A percentile compares a stretch with the other conserved stretches of the same genome.
These are phyloP conservation scores for Lasioglossum marginatum DNA, from an alignment of 2,888 invertebrate genomes.

Conservation along the genomic window DNA sequence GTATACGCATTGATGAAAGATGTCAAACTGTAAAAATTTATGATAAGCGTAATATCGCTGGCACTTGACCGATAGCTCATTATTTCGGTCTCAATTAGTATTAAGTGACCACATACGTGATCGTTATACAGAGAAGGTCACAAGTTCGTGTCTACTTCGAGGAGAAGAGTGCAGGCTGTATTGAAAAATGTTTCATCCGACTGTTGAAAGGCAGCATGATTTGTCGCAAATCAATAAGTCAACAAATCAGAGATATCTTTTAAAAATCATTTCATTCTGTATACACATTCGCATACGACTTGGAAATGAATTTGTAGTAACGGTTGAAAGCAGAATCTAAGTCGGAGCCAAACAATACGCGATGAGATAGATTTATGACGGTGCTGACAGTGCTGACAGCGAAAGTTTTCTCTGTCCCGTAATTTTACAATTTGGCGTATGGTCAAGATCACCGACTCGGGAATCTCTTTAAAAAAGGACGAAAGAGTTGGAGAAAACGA, in stretches of 20 bases:
- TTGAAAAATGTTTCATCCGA: conserved; percentile 10
- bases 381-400: background rate
- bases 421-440: background rate
- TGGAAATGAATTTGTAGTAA: background rate
- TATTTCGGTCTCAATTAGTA: conserved; percentile 59
- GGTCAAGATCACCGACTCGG: background rate
- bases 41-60: conserved; percentile 16
- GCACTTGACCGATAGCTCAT: conserved; percentile 39
- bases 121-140: conserved; percentile 44
- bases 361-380: background rate
- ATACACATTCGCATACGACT: background rate
- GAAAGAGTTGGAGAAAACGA: background rate
- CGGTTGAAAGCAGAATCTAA: background rate
- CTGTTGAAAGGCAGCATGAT: background rate
- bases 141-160: conserved; percentile 43
- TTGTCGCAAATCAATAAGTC: background rate
- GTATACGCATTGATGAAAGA: background rate
- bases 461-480: background rate
- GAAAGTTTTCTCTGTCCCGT: background rate
- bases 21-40: background rate
- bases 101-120: conserved; percentile 46
- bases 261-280: background rate
- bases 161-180: conserved; percentile 10
- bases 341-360: background rate
- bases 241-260: background rate